phyloP scores from a whole-genome alignment of 2,888 invertebrate species.

The Coelinius sp. region DNA sequence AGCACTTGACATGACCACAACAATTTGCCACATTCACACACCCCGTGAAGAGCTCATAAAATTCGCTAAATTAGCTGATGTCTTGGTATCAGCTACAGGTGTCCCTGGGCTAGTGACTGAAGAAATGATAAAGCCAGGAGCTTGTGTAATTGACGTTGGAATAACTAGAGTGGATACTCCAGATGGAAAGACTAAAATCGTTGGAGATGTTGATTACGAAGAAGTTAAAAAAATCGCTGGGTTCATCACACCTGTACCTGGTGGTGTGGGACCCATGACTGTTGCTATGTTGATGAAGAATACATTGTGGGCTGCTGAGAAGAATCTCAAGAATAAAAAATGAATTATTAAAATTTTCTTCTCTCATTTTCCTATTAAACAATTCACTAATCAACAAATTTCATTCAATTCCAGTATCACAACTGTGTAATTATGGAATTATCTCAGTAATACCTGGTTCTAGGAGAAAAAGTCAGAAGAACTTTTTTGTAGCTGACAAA shows the following conservation, averaged over 20 bases:
- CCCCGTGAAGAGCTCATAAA: constrained; percentile 82
- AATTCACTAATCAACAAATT: no score
- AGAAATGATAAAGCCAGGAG: constrained; percentile 91
- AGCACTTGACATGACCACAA: constrained; percentile 89
- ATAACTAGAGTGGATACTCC: constrained; percentile 80
- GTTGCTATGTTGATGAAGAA: constrained; percentile 95
- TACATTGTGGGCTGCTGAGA: constrained; percentile 83
- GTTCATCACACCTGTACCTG: constrained; percentile 90
- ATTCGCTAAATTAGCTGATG: constrained; percentile 82
- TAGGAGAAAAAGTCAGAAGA: no score
- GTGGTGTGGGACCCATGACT: constrained; percentile 95
- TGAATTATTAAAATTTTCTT: neutral
- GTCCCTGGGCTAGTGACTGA: constrained; percentile 82
- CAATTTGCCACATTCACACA: constrained; percentile 90
- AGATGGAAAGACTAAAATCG: constrained; percentile 80
- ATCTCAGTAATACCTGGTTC: no score
- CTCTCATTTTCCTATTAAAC: neutral
- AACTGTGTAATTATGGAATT: no score
- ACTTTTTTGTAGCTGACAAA: no score
- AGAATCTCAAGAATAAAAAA: constrained; percentile 34
- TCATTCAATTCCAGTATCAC: no score
- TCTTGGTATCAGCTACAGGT: constrained; percentile 83
- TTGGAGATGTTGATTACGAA: constrained; percentile 92
- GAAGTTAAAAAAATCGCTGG: constrained; percentile 87
- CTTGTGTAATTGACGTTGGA: constrained; percentile 91